Percentiles rank a stretch among this genome's conserved stretches.
These are phyloP conservation scores for Oostethus manadensis DNA, from an alignment of 2,113 vertebrate species.

Conservation along the genomic window DNA sequence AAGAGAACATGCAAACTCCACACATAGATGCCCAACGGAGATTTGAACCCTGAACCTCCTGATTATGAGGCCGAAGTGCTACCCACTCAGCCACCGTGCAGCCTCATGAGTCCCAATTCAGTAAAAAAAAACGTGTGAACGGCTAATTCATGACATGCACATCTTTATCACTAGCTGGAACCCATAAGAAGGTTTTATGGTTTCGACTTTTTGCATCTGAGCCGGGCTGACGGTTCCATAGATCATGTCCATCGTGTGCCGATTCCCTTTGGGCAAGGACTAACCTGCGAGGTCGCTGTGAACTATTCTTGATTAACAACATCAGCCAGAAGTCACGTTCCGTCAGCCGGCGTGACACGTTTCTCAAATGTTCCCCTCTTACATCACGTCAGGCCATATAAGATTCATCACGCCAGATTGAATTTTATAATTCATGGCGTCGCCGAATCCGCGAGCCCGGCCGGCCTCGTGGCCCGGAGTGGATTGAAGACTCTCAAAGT, in stretches of 20 bases:
- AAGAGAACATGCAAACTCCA: too few species aligned
- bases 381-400: constrained; percentile 40
- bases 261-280: neutral
- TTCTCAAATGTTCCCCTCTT: constrained; percentile 21
- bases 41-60: too few species aligned
- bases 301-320: constrained; percentile 2
- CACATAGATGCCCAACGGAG: too few species aligned
- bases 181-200: neutral
- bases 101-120: too few species aligned
- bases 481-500: constrained; percentile 21
- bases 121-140: too few species aligned
- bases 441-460: constrained; percentile 13
- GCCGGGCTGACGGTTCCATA: neutral
- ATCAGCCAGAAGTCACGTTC: constrained; percentile 15
- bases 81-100: too few species aligned
- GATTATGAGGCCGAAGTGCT: too few species aligned
- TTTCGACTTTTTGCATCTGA: neutral
- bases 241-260: neutral
- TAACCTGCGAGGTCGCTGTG: neutral
- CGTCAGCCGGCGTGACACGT: constrained; percentile 17
- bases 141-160: too few species aligned
- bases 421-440: constrained; percentile 43
- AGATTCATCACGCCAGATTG: constrained; percentile 44
- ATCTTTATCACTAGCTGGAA: too few species aligned
- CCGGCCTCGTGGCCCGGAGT: constrained; percentile 21